Evolutionary conservation across 2,888 invertebrate species (phyloP).

Genomic region (Torymus texanus): DNA sequence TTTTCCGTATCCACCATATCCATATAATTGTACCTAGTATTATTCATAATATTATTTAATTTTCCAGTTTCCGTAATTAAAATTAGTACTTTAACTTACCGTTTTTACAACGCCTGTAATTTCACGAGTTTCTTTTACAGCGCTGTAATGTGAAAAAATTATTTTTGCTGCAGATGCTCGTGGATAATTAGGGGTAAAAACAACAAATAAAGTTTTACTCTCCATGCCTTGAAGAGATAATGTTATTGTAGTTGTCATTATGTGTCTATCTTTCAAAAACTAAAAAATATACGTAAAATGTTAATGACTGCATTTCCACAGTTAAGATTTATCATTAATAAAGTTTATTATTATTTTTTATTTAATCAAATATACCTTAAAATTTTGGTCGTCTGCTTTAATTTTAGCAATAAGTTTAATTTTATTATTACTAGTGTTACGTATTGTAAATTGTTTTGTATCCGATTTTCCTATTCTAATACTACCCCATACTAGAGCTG

Average conservation of each 20-base stretch:
- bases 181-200: constrained; percentile 77
- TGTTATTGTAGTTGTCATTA: constrained; percentile 66
- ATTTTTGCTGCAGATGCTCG: constrained; percentile 78
- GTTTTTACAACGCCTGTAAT: constrained; percentile 43
- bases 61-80: constrained; percentile 14
- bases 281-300: constrained; percentile 53
- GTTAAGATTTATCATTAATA: too few relatives aligned
- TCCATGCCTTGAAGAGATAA: constrained; percentile 78
- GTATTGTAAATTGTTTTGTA: constrained; percentile 77
- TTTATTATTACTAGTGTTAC: constrained; percentile 78
- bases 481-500: constrained; percentile 80
- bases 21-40: constrained; percentile 76
- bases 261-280: constrained; percentile 69
- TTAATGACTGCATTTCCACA: too few relatives aligned
- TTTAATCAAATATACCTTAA: constrained; percentile 66
- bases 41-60: constrained; percentile 15
- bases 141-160: constrained; percentile 76
- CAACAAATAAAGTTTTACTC: constrained; percentile 77
- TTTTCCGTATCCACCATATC: constrained; percentile 79
- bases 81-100: constrained; percentile 37
- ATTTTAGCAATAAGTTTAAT: constrained; percentile 78
- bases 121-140: constrained; percentile 60
- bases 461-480: constrained; percentile 77
- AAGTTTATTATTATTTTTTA: too few relatives aligned
- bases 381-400: constrained; percentile 68